These are phyloP conservation scores for Stenodera caucasica DNA, from an alignment of 2,888 invertebrate genomes.

Conservation along the genomic window DNA sequence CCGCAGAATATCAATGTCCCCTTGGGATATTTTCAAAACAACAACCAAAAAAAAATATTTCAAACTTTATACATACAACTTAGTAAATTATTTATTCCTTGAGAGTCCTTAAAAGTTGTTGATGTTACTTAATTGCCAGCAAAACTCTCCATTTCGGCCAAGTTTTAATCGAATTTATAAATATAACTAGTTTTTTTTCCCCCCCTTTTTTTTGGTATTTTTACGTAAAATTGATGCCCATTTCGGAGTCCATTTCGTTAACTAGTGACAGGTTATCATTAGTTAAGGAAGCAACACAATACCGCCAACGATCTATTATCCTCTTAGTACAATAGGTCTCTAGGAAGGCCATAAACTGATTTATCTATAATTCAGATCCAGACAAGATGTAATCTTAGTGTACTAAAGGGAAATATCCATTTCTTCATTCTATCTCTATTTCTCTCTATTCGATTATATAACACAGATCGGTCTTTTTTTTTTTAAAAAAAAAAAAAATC, in stretches of 20 bases:
- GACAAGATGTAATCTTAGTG: slow-evolving; percentile 24
- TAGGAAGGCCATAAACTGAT: slow-evolving; percentile 28
- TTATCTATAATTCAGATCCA: slow-evolving; percentile 31
- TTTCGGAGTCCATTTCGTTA: not conserved
- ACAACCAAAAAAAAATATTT: too few species aligned
- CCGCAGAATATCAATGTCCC: too few species aligned
- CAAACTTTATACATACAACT: too few species aligned
- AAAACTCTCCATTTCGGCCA: not conserved
- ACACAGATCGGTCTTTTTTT: too few species aligned
- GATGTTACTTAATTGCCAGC: too few species aligned
- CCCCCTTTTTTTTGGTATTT: too few species aligned
- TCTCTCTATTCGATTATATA: too few species aligned
- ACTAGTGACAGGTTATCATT: slow-evolving; percentile 32
- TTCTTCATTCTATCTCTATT: too few species aligned
- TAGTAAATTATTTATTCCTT: too few species aligned
- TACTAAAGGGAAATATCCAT: not conserved
- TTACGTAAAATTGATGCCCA: not conserved
- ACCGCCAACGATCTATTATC: slow-evolving; percentile 31
- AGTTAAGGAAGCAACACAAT: slow-evolving; percentile 33
- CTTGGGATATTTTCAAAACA: too few species aligned
- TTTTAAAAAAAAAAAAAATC: too few species aligned
- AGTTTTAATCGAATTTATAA: not conserved
- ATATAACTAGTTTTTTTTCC: not conserved
- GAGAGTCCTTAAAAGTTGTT: too few species aligned
- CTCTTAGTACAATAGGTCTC: slow-evolving; percentile 29